Evolutionary conservation across 1,140 invertebrate genomes (phyloP).

Genomic region (Onthophagus taurus): DNA sequence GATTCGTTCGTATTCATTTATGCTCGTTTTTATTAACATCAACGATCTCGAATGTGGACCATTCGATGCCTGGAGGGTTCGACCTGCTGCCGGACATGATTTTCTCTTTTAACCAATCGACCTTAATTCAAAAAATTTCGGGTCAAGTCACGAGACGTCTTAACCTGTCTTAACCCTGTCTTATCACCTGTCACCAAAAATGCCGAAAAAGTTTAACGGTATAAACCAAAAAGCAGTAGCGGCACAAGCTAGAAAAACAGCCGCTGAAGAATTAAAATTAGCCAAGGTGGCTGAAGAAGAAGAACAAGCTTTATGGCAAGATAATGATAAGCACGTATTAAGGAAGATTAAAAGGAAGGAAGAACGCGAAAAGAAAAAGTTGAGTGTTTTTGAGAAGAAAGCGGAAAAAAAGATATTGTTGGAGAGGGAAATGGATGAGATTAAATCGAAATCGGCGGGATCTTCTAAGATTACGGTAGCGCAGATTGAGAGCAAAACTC

Average conservation of each 20-base stretch:
- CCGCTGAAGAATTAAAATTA: slow-evolving; percentile 59
- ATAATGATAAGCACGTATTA: slow-evolving; percentile 85
- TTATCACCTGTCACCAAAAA: slow-evolving; percentile 41
- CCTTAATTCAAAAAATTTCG: too few relatives aligned
- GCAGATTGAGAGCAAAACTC: slow-evolving; percentile 53
- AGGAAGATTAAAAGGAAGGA: slow-evolving; percentile 91
- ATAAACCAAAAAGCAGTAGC: slow-evolving; percentile 84
- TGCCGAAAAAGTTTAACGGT: slow-evolving; percentile 88
- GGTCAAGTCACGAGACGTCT: too few relatives aligned
- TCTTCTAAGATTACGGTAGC: slow-evolving; percentile 74
- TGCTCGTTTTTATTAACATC: too few relatives aligned
- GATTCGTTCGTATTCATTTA: too few relatives aligned
- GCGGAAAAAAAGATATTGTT: slow-evolving; percentile 73
- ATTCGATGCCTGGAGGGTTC: too few relatives aligned
- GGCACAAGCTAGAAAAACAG: slow-evolving; percentile 74
- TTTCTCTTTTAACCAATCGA: too few relatives aligned
- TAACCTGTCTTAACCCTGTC: too few relatives aligned
- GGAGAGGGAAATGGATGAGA: slow-evolving; percentile 75
- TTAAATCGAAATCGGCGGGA: slow-evolving; percentile 53
- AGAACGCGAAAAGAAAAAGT: slow-evolving; percentile 79
- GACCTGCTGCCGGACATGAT: too few relatives aligned
- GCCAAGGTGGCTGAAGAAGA: slow-evolving; percentile 59
- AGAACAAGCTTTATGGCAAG: slow-evolving; percentile 85
- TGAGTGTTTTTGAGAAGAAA: slow-evolving; percentile 78
- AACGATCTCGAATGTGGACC: too few relatives aligned